Conservation (phyloP, 2,797 vertebrate species). For the Brachyrhaphis roseni region DNA sequence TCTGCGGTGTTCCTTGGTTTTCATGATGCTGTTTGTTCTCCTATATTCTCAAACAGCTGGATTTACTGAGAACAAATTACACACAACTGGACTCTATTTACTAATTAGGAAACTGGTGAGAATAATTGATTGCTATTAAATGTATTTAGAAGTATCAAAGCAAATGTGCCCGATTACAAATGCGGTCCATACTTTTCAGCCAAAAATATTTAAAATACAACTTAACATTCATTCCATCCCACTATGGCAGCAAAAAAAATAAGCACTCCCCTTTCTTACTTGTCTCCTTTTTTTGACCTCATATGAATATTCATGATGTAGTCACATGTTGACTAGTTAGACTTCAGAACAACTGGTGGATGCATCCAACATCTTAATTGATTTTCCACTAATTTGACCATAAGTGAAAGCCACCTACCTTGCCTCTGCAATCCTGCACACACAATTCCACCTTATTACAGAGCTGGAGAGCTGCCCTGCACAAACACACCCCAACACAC, state of each 20-base stretch:
- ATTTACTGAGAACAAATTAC: not conserved
- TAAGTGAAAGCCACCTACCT: conserved; percentile 30
- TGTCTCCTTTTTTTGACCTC: not conserved
- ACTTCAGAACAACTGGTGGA: conserved; percentile 32
- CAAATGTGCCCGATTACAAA: not conserved
- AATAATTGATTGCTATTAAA: not conserved
- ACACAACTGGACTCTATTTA: not conserved
- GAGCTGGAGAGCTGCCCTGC: conserved; percentile 25
- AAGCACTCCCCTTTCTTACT: not conserved
- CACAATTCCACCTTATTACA: conserved; percentile 44
- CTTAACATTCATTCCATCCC: not conserved
- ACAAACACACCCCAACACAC: conserved; percentile 29
- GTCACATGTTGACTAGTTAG: conserved; percentile 9
- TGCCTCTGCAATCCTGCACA: conserved; percentile 31
- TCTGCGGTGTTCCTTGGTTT: not conserved
- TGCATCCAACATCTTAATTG: conserved; percentile 33
- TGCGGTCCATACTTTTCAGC: not conserved
- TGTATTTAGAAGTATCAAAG: not conserved
- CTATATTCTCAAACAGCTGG: not conserved
- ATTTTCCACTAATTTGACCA: conserved; percentile 41
- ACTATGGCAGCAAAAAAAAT: not conserved
- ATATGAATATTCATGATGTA: not conserved
- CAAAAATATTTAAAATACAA: not conserved
- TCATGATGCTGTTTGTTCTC: not conserved
- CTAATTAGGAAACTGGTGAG: not conserved